These are phyloP conservation scores for Hirudinaria manillensis DNA, from an alignment of 2,888 invertebrate genomes.

Conservation along the genomic window DNA sequence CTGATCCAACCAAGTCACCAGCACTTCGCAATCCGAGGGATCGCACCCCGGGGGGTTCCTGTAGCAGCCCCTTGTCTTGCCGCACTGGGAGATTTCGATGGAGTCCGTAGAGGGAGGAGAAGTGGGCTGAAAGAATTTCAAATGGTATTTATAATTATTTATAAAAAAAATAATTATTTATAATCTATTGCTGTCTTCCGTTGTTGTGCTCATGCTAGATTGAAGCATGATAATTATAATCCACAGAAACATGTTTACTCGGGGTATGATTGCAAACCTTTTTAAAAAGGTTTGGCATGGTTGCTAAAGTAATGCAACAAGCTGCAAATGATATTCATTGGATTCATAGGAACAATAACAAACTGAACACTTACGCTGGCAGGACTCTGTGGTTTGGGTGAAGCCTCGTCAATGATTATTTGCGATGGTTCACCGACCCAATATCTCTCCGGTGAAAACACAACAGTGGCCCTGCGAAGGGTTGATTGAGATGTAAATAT, in stretches of 20 bases:
- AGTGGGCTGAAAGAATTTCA: neutral
- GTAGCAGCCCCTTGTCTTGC: conserved; percentile 50
- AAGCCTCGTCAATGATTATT: conserved; percentile 42
- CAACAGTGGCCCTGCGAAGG: conserved; percentile 36
- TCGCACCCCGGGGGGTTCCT: conserved; percentile 49
- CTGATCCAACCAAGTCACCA: conserved; percentile 48
- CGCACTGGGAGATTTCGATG: conserved; percentile 47
- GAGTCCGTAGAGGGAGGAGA: conserved; percentile 35
- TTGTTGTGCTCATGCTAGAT: too few relatives aligned
- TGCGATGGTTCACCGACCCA: conserved; percentile 49
- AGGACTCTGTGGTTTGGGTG: conserved; percentile 36
- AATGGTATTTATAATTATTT: conserved; percentile 11
- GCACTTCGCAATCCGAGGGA: conserved; percentile 48
- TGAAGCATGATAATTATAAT: too few relatives aligned
- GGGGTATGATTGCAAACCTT: too few relatives aligned
- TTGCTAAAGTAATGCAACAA: too few relatives aligned
- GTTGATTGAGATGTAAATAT: neutral
- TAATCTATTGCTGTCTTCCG: neutral
- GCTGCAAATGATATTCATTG: too few relatives aligned
- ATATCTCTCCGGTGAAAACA: conserved; percentile 39
- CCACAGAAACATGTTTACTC: too few relatives aligned
- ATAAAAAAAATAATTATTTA: neutral
- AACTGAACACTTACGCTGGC: neutral
- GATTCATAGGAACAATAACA: too few relatives aligned
- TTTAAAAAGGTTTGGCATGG: too few relatives aligned